A percentile compares a stretch with the other conserved stretches of the same genome.
Evolutionary conservation across 2,797 vertebrate species (phyloP).

Genomic region (Chaetophractus vellerosus): DNA sequence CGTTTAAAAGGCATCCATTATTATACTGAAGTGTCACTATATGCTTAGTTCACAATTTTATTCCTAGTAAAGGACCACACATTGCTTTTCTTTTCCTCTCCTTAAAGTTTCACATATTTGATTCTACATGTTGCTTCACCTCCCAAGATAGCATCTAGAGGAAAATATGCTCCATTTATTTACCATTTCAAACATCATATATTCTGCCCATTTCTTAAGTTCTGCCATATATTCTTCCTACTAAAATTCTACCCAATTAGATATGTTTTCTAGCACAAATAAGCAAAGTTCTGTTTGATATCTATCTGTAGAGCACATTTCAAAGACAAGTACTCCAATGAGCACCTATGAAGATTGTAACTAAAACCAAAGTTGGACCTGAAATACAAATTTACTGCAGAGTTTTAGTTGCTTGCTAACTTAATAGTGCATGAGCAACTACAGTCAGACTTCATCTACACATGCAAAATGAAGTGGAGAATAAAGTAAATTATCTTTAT

Average conservation of each 20-base stretch:
- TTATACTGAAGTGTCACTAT: background rate
- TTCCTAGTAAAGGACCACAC: conserved; percentile 10
- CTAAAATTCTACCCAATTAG: background rate
- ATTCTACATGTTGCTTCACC: conserved; percentile 12
- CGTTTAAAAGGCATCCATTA: conserved; percentile 1
- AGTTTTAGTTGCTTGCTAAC: conserved; percentile 68
- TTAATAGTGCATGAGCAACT: conserved; percentile 63
- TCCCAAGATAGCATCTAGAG: background rate
- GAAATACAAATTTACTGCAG: conserved; percentile 41
- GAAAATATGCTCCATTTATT: conserved; percentile 3
- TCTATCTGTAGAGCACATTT: conserved; percentile 31
- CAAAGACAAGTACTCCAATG: background rate
- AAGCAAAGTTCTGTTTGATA: background rate
- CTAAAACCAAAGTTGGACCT: conserved; percentile 64
- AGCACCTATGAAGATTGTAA: background rate
- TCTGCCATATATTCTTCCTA: background rate
- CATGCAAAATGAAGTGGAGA: conserved; percentile 63
- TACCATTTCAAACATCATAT: background rate
- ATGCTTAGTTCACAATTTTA: conserved; percentile 33
- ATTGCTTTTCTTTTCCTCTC: background rate
- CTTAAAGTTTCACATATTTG: background rate
- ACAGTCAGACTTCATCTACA: conserved; percentile 60
- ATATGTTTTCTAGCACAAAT: background rate
- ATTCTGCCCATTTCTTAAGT: too few relatives aligned
- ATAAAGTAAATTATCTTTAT: conserved; percentile 69